Evolutionary conservation across 2,888 invertebrate genomes (phyloP).

Genomic region (Eupithecia dodoneata): DNA sequence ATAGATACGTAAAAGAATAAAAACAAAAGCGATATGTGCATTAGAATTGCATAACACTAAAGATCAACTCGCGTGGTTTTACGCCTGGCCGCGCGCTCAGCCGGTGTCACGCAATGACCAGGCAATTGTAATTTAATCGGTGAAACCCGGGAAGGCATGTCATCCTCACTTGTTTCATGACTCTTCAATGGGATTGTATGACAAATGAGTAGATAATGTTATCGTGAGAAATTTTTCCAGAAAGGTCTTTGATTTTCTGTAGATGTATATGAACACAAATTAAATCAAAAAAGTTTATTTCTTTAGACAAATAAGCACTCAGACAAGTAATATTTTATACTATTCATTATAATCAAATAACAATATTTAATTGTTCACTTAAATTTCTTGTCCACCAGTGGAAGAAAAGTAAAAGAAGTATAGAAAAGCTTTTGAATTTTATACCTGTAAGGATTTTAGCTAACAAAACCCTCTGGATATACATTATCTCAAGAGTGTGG

Average conservation of each 20-base stretch:
- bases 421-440: neutral
- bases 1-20: conserved; percentile 9
- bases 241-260: neutral
- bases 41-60: conserved; percentile 34
- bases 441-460: neutral
- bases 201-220: conserved; percentile 39
- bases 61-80: conserved; percentile 41
- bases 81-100: conserved; percentile 36
- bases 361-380: too few species aligned
- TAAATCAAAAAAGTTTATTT: too few species aligned
- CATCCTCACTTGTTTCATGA: conserved; percentile 37
- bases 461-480: neutral
- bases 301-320: too few species aligned
- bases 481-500: neutral
- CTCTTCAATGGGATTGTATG: conserved; percentile 37
- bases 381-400: too few species aligned
- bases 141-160: conserved; percentile 42
- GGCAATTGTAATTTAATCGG: conserved; percentile 44
- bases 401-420: too few species aligned
- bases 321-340: too few species aligned
- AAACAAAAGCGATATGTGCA: conserved; percentile 21
- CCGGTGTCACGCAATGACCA: conserved; percentile 41
- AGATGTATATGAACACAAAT: neutral
- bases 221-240: conserved; percentile 25
- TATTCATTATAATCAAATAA: too few species aligned